A percentile compares a stretch with the other conserved stretches of the same genome.
Evolutionary conservation across 2,888 invertebrate genomes (phyloP).

Genomic region (Cacoxenus indagator): DNA sequence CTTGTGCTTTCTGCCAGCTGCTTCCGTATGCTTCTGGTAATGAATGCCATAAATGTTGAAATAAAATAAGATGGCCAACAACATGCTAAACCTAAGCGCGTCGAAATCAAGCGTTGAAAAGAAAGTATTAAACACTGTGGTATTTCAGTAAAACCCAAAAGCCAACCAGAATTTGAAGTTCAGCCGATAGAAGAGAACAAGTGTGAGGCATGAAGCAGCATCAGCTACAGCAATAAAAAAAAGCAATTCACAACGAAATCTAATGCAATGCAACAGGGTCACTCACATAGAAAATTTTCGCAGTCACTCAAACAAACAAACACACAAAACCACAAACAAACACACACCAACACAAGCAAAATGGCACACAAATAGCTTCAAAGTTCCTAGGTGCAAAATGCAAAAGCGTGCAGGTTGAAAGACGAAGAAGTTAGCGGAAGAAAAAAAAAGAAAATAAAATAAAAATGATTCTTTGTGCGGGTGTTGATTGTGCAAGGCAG

Average conservation of each 20-base stretch:
- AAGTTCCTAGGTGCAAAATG: background rate
- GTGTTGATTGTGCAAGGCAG: background rate
- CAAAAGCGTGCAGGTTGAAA: background rate
- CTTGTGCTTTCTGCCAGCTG: too few relatives aligned
- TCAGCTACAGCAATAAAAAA: too few relatives aligned
- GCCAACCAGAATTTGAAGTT: too few relatives aligned
- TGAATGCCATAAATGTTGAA: too few relatives aligned
- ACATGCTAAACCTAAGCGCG: too few relatives aligned
- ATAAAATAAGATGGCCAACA: too few relatives aligned
- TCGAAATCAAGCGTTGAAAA: too few relatives aligned
- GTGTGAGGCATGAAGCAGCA: too few relatives aligned
- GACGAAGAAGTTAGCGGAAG: background rate
- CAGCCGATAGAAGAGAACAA: too few relatives aligned
- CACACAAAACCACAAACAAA: background rate
- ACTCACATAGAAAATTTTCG: background rate
- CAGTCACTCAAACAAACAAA: background rate
- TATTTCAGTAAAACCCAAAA: too few relatives aligned
- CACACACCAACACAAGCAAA: background rate
- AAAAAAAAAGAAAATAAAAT: background rate
- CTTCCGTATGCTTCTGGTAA: too few relatives aligned
- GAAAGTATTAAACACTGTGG: too few relatives aligned
- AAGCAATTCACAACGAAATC: background rate
- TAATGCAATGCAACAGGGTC: background rate
- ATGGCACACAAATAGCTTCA: background rate
- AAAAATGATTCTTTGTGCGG: background rate